Conservation (phyloP, 2,797 vertebrate genomes). For the Sternarchorhynchus goeldii region DNA sequence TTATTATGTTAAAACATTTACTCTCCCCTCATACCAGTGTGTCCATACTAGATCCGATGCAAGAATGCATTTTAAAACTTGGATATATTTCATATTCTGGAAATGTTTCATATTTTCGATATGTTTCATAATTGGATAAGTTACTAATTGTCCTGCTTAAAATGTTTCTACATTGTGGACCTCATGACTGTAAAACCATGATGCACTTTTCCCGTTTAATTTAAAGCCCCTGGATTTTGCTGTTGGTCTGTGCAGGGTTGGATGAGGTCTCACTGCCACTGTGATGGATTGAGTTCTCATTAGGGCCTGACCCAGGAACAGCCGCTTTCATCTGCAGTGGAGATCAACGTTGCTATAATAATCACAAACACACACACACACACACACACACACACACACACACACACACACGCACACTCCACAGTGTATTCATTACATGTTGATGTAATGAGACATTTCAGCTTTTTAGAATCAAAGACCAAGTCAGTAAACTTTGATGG, state of each 20-base stretch:
- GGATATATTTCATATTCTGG: too few species aligned
- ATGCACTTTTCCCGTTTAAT: slow-evolving; percentile 37
- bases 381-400: too few species aligned
- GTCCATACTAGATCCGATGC: not conserved
- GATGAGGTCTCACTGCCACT: slow-evolving; percentile 34
- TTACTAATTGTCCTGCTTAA: too few species aligned
- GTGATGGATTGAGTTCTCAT: slow-evolving; percentile 49
- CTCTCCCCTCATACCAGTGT: not conserved
- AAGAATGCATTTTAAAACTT: too few species aligned
- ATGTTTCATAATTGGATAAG: too few species aligned
- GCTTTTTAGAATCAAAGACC: not conserved
- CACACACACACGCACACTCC: too few species aligned
- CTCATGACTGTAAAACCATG: not conserved
- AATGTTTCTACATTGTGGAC: not conserved
- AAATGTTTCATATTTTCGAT: too few species aligned
- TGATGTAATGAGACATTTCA: not conserved
- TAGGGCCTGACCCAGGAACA: slow-evolving; percentile 48
- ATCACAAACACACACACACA: slow-evolving; percentile 5
- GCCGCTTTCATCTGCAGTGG: slow-evolving; percentile 41
- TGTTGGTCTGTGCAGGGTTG: slow-evolving; percentile 40
- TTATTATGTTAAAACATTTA: not conserved
- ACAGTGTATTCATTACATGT: too few species aligned
- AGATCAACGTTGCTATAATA: slow-evolving; percentile 30
- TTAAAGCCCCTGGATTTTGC: slow-evolving; percentile 35
- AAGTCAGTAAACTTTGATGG: not conserved